Evolutionary conservation across 1,140 invertebrate species (phyloP).

Genomic region (Probaryconus sp.): DNA sequence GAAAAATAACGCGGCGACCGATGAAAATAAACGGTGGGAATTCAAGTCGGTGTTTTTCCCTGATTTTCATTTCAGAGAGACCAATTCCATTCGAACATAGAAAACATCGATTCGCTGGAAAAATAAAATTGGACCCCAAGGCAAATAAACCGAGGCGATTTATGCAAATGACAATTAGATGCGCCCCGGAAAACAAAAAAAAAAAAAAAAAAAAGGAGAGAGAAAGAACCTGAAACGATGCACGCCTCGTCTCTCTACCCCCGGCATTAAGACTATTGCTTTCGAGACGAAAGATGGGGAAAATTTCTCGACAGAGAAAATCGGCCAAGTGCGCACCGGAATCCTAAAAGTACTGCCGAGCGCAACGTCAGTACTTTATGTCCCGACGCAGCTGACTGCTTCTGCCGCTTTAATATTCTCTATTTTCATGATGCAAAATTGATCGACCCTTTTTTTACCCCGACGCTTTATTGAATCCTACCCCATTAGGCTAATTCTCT

Average conservation of each 20-base stretch:
- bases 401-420: not conserved
- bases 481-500: too few species aligned
- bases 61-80: conserved; percentile 9
- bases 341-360: not conserved
- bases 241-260: not conserved
- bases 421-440: not conserved
- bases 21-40: conserved; percentile 8
- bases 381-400: too few species aligned
- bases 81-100: not conserved
- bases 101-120: conserved; percentile 22
- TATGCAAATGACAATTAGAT: conserved; percentile 39
- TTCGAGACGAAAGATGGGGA: not conserved
- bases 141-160: conserved; percentile 32
- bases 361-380: conserved; percentile 1
- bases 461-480: too few species aligned
- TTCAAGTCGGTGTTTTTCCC: not conserved
- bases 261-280: not conserved
- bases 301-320: not conserved
- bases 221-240: not conserved
- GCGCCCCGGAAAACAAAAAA: not conserved
- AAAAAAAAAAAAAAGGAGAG: not conserved
- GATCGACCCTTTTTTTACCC: too few species aligned
- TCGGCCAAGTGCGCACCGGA: not conserved
- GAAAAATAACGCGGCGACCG: conserved; percentile 4
- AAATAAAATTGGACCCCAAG: conserved; percentile 21